phyloP scores from a whole-genome alignment of 2,888 invertebrate genomes.

The Sphaeridia pumilis region DNA sequence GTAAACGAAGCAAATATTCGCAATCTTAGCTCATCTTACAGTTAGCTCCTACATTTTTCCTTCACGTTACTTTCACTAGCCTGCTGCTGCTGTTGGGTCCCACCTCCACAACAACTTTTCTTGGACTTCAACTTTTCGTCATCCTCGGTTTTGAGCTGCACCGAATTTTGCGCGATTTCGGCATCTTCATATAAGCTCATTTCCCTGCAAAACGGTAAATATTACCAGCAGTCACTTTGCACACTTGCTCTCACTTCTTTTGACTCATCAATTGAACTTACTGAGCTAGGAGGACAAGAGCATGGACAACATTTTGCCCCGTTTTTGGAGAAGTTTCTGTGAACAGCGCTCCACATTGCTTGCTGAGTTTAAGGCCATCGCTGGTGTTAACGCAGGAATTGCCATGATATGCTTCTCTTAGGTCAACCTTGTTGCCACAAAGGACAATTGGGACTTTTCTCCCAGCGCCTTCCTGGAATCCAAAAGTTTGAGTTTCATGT shows the following conservation, averaged over 20 bases:
- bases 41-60: neutral
- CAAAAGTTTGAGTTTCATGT: neutral
- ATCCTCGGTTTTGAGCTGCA: slow-evolving; percentile 30
- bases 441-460: slow-evolving; percentile 47
- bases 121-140: slow-evolving; percentile 20
- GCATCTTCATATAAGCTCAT: slow-evolving; percentile 40
- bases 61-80: neutral
- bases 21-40: no score
- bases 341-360: slow-evolving; percentile 40
- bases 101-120: slow-evolving; percentile 23
- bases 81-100: neutral
- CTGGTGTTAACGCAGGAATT: slow-evolving; percentile 39
- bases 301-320: slow-evolving; percentile 40
- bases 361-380: slow-evolving; percentile 43
- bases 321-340: slow-evolving; percentile 41
- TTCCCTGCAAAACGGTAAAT: slow-evolving; percentile 38
- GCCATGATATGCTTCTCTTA: slow-evolving; percentile 40
- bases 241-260: no score
- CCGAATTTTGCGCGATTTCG: slow-evolving; percentile 39
- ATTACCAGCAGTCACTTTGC: no score
- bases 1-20: no score
- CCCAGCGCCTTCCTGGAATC: slow-evolving; percentile 44
- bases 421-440: slow-evolving; percentile 49
- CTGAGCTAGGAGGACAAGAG: slow-evolving; percentile 40
- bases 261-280: slow-evolving; percentile 33